Base-by-base conservation (phyloP, 2,797 vertebrate genomes). In the Siniperca obscura region DNA sequence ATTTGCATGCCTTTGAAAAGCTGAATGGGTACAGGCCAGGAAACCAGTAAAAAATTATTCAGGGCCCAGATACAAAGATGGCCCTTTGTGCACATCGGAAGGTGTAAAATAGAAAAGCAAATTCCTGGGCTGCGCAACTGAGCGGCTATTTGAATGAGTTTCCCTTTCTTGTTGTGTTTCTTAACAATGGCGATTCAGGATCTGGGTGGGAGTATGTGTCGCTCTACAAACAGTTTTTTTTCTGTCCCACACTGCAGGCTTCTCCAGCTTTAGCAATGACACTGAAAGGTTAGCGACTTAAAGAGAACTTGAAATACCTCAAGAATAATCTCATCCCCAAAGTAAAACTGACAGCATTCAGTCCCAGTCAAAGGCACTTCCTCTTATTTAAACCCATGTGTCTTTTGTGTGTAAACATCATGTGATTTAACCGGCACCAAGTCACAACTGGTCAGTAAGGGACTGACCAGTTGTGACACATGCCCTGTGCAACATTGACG, bases 1-100 rank as follows among this genome's bases (percentile, higher is more conserved):
- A 95, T 96, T 95, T 96, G 95, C 95, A 95, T 96, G 86, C 59
- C 87, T 87, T 91, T 95, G 90, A 95, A 95, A 92, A 89, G 89
- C 89, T 94, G 90, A 95, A 95, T 92, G 90, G 93, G 91, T n/a
- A 66, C 84, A 27, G 81, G 90, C 65, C 90, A 94, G 95, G 95
- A 96, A 96, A 94, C 94, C 93, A 86, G 95, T 95, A 93, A 87
- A 92, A 86, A 89, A 89, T 81, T 9, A 93, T 93, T 91, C 90
- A 92, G 86, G 85, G 77, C 65, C 19, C 91, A 90, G 92, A 92
- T 92, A 95, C 94, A 96, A 95, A 95, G 91, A 91, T 90, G 82
- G 68, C 50, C 92, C 84, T 95, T 96, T 96, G 94, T 95, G 87
- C 74, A 5, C 40, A 36, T 92, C 91, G 90, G 94, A 95, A 92